Base-by-base conservation (phyloP, 2,888 invertebrate species). In the Cryptus viduatorius region DNA sequence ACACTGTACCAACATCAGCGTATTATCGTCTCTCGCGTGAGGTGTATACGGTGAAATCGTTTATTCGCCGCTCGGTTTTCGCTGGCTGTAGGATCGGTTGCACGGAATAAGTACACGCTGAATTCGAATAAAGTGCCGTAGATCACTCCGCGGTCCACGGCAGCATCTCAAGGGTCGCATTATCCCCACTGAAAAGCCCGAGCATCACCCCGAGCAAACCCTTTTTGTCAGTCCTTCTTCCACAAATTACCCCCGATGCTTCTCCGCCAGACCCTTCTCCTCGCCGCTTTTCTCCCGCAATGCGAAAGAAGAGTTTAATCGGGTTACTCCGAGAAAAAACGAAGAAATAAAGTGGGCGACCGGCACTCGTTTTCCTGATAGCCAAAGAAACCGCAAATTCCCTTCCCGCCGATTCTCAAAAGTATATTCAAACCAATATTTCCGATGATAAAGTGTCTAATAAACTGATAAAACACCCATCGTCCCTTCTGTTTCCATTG, bases 111-210 rank as follows among this genome's bases (percentile, higher is more conserved):
- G 91, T 89, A 89, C 87, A 87, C 86, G 88, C 85, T 87, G 90
- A 87, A 89, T 90, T 88, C 86, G 91, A 68, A 91, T 91, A 91
- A 91, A 88, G 87, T 85, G 89, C 87, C 90, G 92, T 93, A 93
- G 91, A 93, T 93, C 92, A 93, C 92, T 91, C 91, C 89, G 91
- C 71, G 90, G 90, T 88, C 88, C 86, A 61, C 59, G 59, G 86
- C 89, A 89, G 91, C 92, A 93, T 93, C 93, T 93, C 93, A 92
- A 88, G 93, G 93, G 93, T 93, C 93, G 89, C 91, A 93, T 93
- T 93, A 93, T 91, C 92, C 90, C 89, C 89, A 84, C 84, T 84
- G 86, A 83, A 86, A 86, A 73, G 72, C 82, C 78, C 83, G 85
- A 87, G 85, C 84, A 59, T 56, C 75, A 76, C 69, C 71, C 82